Evolutionary conservation across 2,888 invertebrate genomes (phyloP), one percentile per base, ranked within the genome.

Genomic region (Ellobium chinense): DNA sequence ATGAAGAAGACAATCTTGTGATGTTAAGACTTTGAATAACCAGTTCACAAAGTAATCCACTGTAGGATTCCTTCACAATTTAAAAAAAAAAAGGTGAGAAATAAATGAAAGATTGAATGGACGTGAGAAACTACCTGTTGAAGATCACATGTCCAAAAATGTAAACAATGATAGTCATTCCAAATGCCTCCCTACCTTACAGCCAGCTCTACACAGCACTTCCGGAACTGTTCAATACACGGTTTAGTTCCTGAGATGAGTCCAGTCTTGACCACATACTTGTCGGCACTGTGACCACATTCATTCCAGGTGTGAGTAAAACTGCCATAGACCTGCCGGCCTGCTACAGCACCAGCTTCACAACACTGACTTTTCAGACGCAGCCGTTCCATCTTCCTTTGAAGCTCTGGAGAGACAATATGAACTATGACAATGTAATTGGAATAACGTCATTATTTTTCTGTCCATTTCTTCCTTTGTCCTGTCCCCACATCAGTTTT

Each of bases 161-260:
- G n/a, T n/a, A n/a, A n/a, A 18, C 7, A 46, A 46, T 46, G 46
- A 46, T 46, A 46, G 18, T 12, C 46, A 46, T 46, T 46, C 46
- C 18, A 46, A 18, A n/a, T 60, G n/a, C 60, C 14, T 60, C 60
- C 27, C 1, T 63, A 74, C 74, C 74, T 74, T 39, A 54, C 63
- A 21, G 74, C 37, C n/a, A 18, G 12, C 21, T 74, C 74, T 14
- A 39, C 37, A 36, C 74, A 74, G 34, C 74, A 74, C 29, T 62
- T 46, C 2, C 37, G 5, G 46, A 63, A 74, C 29, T 63, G 39
- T 0, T 46, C 54, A 1, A 27, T 2, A 12, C 74, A 74, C 0
- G 9, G 0, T 21, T 7, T 4, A 5, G 12, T 0, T 18, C 46
- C 62, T 29, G 7, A 63, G 5, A 0, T 0, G 0, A 74, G 2